phyloP scores from a whole-genome alignment of 2,888 invertebrate species.

The Sarcophaga rosellei region DNA sequence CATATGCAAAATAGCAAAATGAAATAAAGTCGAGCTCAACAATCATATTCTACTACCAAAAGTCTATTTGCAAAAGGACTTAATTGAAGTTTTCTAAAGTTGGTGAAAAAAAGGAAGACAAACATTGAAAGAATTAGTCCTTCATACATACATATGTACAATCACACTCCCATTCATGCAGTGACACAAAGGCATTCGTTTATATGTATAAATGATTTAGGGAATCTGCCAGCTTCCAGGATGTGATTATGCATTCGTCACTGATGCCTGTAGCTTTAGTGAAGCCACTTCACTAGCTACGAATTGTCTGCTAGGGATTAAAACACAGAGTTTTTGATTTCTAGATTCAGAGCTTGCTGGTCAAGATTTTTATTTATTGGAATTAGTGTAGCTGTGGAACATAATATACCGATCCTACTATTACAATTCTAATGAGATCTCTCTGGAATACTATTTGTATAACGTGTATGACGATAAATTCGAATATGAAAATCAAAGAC shows the following conservation, averaged over 20 bases:
- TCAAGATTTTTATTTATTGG: no score
- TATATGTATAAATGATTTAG: background rate
- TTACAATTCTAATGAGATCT: no score
- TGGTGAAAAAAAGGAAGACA: conserved; percentile 6
- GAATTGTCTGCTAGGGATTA: background rate
- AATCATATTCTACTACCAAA: conserved; percentile 10
- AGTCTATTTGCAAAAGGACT: conserved; percentile 38
- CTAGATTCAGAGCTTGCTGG: no score
- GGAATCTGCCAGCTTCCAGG: no score
- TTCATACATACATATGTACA: background rate
- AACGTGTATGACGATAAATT: no score
- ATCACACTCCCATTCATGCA: background rate
- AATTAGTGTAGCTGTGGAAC: no score
- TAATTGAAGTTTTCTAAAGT: conserved; percentile 41
- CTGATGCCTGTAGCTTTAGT: no score
- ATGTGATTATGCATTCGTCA: no score
- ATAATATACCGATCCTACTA: no score
- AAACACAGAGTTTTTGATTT: background rate
- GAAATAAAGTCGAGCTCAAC: background rate
- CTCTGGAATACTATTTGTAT: no score
- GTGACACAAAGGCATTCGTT: background rate
- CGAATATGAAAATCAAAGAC: no score
- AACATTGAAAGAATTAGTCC: conserved; percentile 31
- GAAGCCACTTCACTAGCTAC: no score
- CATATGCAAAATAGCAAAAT: background rate